A percentile compares a stretch with the other conserved stretches of the same genome.
Conservation (phyloP, 1,140 invertebrate species). For the Chironomus tepperi region DNA sequence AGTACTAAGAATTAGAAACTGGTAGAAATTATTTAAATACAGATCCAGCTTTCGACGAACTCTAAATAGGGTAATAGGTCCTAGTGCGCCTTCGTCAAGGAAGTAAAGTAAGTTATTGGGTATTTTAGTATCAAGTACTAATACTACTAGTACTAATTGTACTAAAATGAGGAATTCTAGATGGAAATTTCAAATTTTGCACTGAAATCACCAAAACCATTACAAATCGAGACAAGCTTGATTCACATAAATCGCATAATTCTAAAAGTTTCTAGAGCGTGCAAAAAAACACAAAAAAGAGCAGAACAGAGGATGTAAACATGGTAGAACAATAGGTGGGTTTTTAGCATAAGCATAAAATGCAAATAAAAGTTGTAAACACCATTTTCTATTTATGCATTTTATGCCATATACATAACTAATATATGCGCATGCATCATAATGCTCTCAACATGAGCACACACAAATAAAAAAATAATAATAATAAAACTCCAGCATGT, state of each 20-base stretch:
- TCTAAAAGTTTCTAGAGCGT: neutral
- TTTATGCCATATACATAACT: neutral
- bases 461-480: neutral
- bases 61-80: too few relatives aligned
- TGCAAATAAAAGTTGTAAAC: slow-evolving; percentile 13
- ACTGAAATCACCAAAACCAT: too few relatives aligned
- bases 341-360: neutral
- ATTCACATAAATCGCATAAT: neutral
- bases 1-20: too few relatives aligned
- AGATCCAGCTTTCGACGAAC: too few relatives aligned
- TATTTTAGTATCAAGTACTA: too few relatives aligned
- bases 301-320: neutral
- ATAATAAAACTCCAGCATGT: neutral
- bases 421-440: neutral
- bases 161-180: too few relatives aligned
- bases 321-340: slow-evolving; percentile 6
- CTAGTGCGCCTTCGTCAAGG: too few relatives aligned
- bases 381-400: neutral
- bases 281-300: neutral
- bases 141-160: too few relatives aligned
- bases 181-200: too few relatives aligned
- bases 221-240: too few relatives aligned
- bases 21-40: too few relatives aligned
- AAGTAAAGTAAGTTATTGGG: too few relatives aligned
- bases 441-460: neutral